A percentile compares a stretch with the other conserved stretches of the same genome.
Evolutionary conservation across 2,113 vertebrate species (phyloP).

Genomic region (Neofelis nebulosa): DNA sequence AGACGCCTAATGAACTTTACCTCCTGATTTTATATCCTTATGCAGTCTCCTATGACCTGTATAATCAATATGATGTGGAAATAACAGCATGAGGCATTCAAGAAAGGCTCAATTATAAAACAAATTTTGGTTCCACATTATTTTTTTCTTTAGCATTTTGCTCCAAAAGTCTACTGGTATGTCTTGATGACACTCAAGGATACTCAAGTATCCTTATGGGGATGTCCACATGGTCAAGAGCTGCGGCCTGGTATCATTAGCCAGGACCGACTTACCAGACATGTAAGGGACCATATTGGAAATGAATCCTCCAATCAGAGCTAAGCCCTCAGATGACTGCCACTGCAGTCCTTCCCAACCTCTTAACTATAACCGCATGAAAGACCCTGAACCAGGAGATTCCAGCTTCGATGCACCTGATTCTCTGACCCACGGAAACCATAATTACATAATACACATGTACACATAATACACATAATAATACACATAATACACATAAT

Average conservation of each 20-base stretch:
- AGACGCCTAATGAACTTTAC: neutral
- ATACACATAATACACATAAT: no score
- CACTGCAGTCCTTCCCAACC: neutral
- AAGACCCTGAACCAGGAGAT: rapidly evolving
- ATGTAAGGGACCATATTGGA: neutral
- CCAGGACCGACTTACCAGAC: neutral
- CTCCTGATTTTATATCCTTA: neutral
- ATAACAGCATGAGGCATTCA: neutral
- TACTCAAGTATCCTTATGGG: neutral
- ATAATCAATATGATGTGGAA: neutral
- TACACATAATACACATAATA: no score
- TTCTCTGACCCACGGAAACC: neutral
- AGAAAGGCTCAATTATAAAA: neutral
- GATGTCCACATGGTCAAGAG: neutral
- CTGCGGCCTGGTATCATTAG: neutral
- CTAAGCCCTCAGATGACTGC: neutral
- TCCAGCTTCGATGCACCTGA: neutral
- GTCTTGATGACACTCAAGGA: neutral
- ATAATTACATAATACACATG: neutral
- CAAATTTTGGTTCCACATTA: neutral
- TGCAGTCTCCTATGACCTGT: neutral
- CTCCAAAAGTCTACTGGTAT: neutral
- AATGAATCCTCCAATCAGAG: neutral
- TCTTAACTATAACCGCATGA: neutral
- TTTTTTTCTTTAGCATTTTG: neutral